phyloP scores from a whole-genome alignment of 92 coral and sea anemone genomes.

The Ricordea florida region DNA sequence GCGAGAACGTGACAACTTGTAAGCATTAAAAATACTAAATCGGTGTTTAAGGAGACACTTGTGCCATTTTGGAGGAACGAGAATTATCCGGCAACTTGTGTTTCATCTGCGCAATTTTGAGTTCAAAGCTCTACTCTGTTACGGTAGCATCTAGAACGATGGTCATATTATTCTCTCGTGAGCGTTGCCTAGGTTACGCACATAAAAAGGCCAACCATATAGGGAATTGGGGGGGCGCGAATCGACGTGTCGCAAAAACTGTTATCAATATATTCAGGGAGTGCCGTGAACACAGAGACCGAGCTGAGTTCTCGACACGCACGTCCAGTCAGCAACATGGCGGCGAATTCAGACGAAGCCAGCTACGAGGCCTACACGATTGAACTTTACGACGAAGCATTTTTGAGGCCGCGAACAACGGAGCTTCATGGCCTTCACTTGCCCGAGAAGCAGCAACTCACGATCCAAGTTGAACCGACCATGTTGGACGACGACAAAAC shows the following conservation, averaged over 20 bases:
- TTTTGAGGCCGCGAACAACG: slow-evolving; percentile 30
- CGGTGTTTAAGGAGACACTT: too few relatives aligned
- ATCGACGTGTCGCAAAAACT: slow-evolving; percentile 53
- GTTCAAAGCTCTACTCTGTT: too few relatives aligned
- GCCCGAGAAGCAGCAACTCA: slow-evolving; percentile 28
- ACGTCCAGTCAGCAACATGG: slow-evolving; percentile 35
- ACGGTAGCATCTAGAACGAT: background rate
- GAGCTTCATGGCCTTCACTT: slow-evolving; percentile 11
- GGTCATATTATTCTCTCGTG: background rate
- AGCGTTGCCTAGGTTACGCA: slow-evolving; percentile 9
- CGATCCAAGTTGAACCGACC: slow-evolving; percentile 27
- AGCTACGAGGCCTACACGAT: slow-evolving; percentile 18
- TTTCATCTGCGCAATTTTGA: too few relatives aligned
- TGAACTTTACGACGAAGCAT: slow-evolving; percentile 24
- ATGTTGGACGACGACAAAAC: slow-evolving; percentile 37
- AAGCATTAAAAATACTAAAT: too few relatives aligned
- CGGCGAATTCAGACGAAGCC: slow-evolving; percentile 37
- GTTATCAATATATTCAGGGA: slow-evolving; percentile 23
- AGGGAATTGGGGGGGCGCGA: background rate
- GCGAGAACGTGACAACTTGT: too few relatives aligned
- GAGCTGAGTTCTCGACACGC: slow-evolving; percentile 4
- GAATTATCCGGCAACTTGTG: too few relatives aligned
- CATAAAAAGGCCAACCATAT: slow-evolving; percentile 42
- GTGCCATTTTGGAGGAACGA: too few relatives aligned
- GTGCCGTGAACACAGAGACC: slow-evolving; percentile 21